A percentile compares a stretch with the other conserved stretches of the same genome.
Conservation (phyloP, 2,888 invertebrate genomes). For the Ditylenchus weischeri region DNA sequence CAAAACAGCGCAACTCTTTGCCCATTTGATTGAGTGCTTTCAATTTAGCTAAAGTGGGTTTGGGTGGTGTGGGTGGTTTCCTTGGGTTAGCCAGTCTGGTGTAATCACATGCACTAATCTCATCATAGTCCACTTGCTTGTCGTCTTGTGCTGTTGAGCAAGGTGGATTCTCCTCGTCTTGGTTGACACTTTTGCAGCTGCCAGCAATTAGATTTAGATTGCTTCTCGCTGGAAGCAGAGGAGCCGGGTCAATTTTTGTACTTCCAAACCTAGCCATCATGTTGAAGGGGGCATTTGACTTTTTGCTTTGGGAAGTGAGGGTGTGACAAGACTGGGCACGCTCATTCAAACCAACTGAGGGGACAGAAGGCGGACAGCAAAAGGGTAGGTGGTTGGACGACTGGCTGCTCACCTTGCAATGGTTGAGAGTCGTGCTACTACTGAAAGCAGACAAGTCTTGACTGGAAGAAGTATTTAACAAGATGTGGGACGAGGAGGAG, state of each 20-base stretch:
- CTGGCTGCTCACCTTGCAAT: no score
- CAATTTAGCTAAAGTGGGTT: slow-evolving; percentile 8
- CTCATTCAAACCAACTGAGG: no score
- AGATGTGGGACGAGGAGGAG: no score
- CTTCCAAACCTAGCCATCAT: no score
- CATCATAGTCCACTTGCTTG: slow-evolving; percentile 5
- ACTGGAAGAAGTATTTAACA: no score
- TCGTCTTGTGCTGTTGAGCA: slow-evolving; percentile 1
- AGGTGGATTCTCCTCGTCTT: background rate
- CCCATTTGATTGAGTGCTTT: background rate
- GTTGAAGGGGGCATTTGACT: no score
- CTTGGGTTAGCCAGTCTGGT: no score
- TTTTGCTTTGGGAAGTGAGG: background rate
- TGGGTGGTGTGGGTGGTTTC: slow-evolving; percentile 8
- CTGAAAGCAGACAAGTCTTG: no score
- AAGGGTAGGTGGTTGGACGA: no score
- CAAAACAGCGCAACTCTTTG: background rate
- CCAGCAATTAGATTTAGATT: background rate
- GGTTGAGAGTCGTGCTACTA: no score
- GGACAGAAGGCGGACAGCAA: no score
- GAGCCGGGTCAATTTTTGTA: slow-evolving; percentile 5
- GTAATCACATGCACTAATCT: no score
- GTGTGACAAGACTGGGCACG: background rate
- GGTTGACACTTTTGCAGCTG: background rate
- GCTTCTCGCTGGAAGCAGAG: background rate